Conservation (phyloP, 2,113 vertebrate species). For the Lichenostomus cassidix region DNA sequence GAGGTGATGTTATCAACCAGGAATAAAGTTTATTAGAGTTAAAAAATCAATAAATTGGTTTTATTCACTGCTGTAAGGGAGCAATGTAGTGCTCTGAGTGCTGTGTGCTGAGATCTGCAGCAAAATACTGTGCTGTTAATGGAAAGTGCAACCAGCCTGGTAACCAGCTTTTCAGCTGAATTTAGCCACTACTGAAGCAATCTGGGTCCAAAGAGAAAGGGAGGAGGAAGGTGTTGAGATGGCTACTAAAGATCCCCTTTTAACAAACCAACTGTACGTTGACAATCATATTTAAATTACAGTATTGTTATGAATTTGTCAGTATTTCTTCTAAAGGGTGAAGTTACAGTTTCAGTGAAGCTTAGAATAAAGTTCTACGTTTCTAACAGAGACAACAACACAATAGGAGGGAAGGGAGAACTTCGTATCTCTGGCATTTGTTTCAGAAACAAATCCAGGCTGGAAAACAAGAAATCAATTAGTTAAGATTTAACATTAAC, state of each 20-base stretch:
- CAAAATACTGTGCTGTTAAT: background rate
- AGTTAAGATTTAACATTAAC: background rate
- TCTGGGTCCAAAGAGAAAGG: background rate
- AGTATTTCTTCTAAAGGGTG: background rate
- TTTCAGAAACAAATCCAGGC: background rate
- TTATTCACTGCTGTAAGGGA: background rate
- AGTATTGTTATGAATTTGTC: background rate
- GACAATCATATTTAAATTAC: background rate
- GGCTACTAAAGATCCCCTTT: background rate
- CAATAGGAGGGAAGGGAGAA: background rate
- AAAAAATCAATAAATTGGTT: background rate
- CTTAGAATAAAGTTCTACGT: background rate
- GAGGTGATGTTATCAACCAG: background rate
- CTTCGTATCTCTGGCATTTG: background rate
- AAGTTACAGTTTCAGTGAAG: background rate
- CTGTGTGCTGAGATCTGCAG: background rate
- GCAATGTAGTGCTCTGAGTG: background rate
- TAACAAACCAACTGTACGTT: background rate
- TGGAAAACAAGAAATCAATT: constrained; percentile 17
- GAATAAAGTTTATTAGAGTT: background rate
- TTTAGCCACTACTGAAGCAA: background rate
- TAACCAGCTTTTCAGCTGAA: background rate
- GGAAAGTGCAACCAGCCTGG: background rate
- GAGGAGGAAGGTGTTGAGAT: background rate
- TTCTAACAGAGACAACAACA: background rate